These are phyloP conservation scores for Coelopa pilipes DNA, from an alignment of 2,888 invertebrate species.

Conservation along the genomic window DNA sequence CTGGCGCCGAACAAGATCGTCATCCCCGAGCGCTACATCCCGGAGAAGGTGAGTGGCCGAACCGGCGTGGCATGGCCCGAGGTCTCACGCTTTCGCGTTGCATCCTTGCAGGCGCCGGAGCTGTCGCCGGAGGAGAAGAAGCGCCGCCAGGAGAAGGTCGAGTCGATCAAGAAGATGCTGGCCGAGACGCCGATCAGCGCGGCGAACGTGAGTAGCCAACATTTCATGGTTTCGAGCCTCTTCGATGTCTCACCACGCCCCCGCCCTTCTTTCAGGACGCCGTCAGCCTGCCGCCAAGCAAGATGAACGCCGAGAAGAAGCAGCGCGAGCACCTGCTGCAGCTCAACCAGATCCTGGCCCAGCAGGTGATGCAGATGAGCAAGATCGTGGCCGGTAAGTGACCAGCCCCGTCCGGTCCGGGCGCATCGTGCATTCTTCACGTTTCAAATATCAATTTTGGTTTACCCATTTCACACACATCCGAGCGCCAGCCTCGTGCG, in stretches of 20 bases:
- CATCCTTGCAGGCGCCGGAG: conserved; percentile 75
- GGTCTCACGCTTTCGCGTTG: not conserved
- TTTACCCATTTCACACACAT: conserved; percentile 14
- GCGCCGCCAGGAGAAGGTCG: conserved; percentile 86
- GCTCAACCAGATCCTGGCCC: conserved; percentile 90
- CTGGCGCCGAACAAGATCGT: conserved; percentile 90
- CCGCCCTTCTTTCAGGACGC: conserved; percentile 33
- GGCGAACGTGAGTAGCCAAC: conserved; percentile 59
- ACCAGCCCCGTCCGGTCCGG: no score
- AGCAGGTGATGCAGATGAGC: conserved; percentile 94
- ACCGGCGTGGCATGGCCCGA: no score
- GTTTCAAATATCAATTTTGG: conserved; percentile 2
- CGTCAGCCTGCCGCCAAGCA: conserved; percentile 72
- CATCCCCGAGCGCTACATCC: conserved; percentile 92
- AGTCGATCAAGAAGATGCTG: conserved; percentile 91
- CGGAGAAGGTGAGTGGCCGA: conserved; percentile 77
- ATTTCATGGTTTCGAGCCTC: not conserved
- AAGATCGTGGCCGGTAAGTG: conserved; percentile 92
- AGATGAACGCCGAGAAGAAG: conserved; percentile 84
- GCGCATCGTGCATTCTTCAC: not conserved
- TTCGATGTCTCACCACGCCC: not conserved
- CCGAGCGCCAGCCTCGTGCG: not conserved
- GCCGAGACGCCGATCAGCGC: conserved; percentile 72
- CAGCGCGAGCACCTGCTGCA: conserved; percentile 90
- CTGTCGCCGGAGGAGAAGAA: conserved; percentile 86